Evolutionary conservation across 2,797 vertebrate species (phyloP).

Genomic region (Paramormyrops hopkinsi): DNA sequence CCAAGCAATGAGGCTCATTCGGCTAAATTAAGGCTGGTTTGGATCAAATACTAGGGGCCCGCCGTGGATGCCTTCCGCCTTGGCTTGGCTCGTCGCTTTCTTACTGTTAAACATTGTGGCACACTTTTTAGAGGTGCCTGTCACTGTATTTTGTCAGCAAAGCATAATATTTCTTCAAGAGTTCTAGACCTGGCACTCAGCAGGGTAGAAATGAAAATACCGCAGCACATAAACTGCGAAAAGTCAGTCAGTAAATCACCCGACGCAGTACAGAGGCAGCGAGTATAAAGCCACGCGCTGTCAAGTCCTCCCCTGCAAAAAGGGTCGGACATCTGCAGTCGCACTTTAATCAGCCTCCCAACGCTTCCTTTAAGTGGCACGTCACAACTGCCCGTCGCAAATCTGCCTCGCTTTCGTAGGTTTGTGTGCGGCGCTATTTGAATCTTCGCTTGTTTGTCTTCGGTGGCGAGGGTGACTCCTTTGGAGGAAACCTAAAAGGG

Average conservation of each 20-base stretch:
- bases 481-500: conserved; percentile 62
- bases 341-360: conserved; percentile 69
- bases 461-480: conserved; percentile 64
- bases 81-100: conserved; percentile 65
- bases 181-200: conserved; percentile 75
- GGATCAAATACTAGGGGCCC: conserved; percentile 67
- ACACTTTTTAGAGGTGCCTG: conserved; percentile 60
- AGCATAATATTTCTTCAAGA: conserved; percentile 78
- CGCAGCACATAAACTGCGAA: conserved; percentile 64
- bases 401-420: conserved; percentile 53
- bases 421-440: conserved; percentile 64
- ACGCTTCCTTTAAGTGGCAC: conserved; percentile 48
- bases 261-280: conserved; percentile 62
- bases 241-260: conserved; percentile 73
- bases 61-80: conserved; percentile 67
- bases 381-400: conserved; percentile 36
- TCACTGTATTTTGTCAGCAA: conserved; percentile 81
- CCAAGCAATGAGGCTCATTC: conserved; percentile 70
- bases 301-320: conserved; percentile 63
- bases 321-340: conserved; percentile 68
- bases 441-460: conserved; percentile 65
- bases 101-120: conserved; percentile 67
- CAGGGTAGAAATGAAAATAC: conserved; percentile 72
- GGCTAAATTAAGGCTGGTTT: conserved; percentile 66
- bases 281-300: conserved; percentile 64